Conservation (phyloP, 2,113 vertebrate species). For the Typhlomys cinereus region DNA sequence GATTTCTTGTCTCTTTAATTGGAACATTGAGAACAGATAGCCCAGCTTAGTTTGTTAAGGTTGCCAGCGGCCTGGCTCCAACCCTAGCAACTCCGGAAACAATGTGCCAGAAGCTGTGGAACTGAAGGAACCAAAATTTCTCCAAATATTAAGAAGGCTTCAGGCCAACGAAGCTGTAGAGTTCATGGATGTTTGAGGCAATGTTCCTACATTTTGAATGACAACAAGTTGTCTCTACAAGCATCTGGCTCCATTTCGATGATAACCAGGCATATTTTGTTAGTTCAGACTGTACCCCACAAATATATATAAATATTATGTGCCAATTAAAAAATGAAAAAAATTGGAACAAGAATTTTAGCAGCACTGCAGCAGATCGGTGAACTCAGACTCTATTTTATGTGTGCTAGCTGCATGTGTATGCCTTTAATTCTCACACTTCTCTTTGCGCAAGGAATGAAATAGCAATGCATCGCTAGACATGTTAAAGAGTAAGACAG, state of each 20-base stretch:
- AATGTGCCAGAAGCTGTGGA: not conserved
- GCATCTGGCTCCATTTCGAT: not conserved
- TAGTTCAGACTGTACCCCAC: not conserved
- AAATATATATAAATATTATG: not conserved
- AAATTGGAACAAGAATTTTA: not conserved
- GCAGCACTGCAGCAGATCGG: not conserved
- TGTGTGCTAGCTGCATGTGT: not conserved
- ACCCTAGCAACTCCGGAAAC: too few species aligned
- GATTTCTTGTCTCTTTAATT: too few species aligned
- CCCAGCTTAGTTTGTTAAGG: too few species aligned
- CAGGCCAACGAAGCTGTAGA: not conserved
- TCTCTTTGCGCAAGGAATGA: constrained; percentile 10
- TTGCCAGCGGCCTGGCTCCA: too few species aligned
- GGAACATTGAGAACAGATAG: too few species aligned
- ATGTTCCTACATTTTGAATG: not conserved
- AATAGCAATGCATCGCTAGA: not conserved
- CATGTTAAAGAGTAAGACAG: constrained; percentile 1
- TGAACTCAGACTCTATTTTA: not conserved
- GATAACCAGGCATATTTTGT: not conserved
- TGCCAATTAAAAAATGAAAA: not conserved
- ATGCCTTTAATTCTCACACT: not conserved
- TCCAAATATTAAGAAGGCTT: not conserved
- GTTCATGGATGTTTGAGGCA: not conserved
- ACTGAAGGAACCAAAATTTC: not conserved
- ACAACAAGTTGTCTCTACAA: not conserved